Evolutionary conservation across 2,113 vertebrate species (phyloP).

Genomic region (Merops nubicus): DNA sequence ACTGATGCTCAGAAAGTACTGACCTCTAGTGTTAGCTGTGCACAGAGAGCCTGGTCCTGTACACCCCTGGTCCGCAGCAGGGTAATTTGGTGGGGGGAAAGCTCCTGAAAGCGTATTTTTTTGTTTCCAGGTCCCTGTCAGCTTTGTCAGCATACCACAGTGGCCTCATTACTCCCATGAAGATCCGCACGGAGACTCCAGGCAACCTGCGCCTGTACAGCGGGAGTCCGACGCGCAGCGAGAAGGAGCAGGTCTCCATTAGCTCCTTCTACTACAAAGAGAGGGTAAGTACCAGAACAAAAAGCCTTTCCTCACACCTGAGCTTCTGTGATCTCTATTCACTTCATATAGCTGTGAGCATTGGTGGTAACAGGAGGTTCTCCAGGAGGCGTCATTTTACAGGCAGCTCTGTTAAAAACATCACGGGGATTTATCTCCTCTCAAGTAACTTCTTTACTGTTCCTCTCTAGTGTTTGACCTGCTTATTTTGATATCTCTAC

Average conservation of each 20-base stretch:
- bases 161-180: slow-evolving; percentile 94
- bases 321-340: not conserved
- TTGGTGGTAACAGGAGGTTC: not conserved
- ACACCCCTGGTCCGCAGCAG: not conserved
- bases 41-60: not conserved
- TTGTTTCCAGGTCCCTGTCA: slow-evolving; percentile 86
- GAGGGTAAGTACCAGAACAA: slow-evolving; percentile 80
- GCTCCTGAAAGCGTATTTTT: not conserved
- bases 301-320: not conserved
- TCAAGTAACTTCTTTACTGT: not conserved
- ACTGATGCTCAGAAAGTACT: not conserved
- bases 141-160: slow-evolving; percentile 96
- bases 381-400: not conserved
- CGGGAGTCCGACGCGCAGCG: slow-evolving; percentile 91
- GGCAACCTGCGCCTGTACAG: slow-evolving; percentile 91
- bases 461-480: not conserved
- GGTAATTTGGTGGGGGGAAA: not conserved
- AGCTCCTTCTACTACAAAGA: slow-evolving; percentile 99
- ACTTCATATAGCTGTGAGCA: not conserved
- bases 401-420: not conserved
- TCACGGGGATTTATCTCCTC: not conserved
- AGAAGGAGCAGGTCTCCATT: slow-evolving; percentile 97
- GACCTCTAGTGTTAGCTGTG: not conserved
- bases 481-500: not conserved
- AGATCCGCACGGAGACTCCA: slow-evolving; percentile 94